A percentile compares a stretch with the other conserved stretches of the same genome.
phyloP scores from a whole-genome alignment of 2,113 vertebrate genomes.

The Craseonycteris thonglongyai region DNA sequence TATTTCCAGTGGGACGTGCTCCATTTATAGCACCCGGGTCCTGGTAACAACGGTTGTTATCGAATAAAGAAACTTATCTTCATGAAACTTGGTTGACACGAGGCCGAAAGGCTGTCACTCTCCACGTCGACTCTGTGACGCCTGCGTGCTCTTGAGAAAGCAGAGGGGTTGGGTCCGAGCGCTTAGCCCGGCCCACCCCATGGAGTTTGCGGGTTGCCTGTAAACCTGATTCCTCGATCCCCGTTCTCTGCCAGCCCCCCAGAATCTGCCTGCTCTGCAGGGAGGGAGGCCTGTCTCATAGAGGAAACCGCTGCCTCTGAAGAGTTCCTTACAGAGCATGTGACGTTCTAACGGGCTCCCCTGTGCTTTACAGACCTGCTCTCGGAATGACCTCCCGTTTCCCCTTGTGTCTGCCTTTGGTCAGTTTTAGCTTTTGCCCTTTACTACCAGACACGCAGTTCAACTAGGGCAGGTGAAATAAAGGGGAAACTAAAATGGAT shows the following conservation, averaged over 20 bases:
- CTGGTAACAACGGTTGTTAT: background rate
- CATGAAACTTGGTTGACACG: background rate
- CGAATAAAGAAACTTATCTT: background rate
- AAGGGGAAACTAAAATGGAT: background rate
- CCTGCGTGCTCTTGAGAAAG: background rate
- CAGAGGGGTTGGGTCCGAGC: background rate
- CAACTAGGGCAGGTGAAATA: background rate
- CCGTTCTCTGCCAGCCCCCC: background rate
- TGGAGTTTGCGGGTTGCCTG: no score
- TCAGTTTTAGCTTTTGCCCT: background rate
- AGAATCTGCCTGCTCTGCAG: background rate
- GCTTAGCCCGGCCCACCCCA: background rate
- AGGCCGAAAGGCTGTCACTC: background rate
- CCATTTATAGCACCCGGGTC: background rate
- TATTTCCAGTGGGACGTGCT: background rate
- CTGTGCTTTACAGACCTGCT: background rate
- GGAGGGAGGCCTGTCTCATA: background rate
- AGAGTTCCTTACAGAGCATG: background rate
- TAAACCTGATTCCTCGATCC: no score
- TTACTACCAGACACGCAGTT: background rate
- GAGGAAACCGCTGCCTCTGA: background rate
- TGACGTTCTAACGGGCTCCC: background rate
- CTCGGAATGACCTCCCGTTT: background rate
- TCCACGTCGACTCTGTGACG: background rate
- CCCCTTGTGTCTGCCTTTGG: background rate